phyloP scores from a whole-genome alignment of 2,888 invertebrate species.

The Chrysina gloriosa region DNA sequence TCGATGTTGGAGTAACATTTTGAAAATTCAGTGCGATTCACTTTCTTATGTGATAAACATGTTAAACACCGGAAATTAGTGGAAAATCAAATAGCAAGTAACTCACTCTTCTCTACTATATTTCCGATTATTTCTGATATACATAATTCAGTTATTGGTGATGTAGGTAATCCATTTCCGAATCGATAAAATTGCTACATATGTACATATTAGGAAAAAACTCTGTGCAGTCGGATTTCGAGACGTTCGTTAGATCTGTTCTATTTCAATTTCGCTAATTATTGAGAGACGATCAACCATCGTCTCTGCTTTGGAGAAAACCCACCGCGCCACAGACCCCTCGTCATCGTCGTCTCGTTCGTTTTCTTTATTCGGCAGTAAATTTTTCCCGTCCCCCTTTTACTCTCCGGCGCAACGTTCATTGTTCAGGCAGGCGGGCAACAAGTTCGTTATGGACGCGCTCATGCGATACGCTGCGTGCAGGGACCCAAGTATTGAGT shows the following conservation, averaged over 20 bases:
- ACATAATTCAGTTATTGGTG: too few relatives aligned
- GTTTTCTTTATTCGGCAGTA: slow-evolving; percentile 21
- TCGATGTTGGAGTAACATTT: too few relatives aligned
- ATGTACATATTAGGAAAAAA: too few relatives aligned
- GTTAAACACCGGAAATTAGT: too few relatives aligned
- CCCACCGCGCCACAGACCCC: not conserved
- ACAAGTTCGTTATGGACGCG: slow-evolving; percentile 27
- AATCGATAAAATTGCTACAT: too few relatives aligned
- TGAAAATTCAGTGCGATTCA: too few relatives aligned
- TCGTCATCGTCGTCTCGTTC: not conserved
- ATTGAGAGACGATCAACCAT: slow-evolving; percentile 11
- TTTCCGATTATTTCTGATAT: too few relatives aligned
- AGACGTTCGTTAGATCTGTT: not conserved
- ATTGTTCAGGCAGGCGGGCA: slow-evolving; percentile 20
- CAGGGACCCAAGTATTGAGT: slow-evolving; percentile 15
- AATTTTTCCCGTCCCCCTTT: slow-evolving; percentile 16
- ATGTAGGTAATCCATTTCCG: too few relatives aligned
- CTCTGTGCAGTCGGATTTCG: too few relatives aligned
- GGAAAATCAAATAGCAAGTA: too few relatives aligned
- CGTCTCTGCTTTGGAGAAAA: slow-evolving; percentile 14
- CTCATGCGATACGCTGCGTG: slow-evolving; percentile 24
- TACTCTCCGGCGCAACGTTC: not conserved
- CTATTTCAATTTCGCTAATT: not conserved
- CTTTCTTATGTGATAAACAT: too few relatives aligned
- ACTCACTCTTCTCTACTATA: too few relatives aligned